Evolutionary conservation across 2,888 invertebrate species (phyloP).

Genomic region (Hartigia nigra): DNA sequence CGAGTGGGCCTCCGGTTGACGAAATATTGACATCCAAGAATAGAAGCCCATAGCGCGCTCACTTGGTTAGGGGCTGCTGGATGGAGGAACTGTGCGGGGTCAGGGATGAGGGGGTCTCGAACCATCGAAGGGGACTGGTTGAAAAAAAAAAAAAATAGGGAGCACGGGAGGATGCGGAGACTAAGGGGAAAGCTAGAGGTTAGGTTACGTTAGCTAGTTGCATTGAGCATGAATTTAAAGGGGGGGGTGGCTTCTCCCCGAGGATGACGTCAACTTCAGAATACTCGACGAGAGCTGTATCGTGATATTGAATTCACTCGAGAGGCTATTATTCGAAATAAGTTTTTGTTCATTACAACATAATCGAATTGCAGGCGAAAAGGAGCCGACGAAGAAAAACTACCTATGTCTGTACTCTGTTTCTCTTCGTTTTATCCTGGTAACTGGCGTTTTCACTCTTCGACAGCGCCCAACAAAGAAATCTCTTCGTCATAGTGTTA

Average conservation of each 20-base stretch:
- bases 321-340: slow-evolving; percentile 44
- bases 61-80: slow-evolving; percentile 29
- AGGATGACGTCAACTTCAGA: slow-evolving; percentile 42
- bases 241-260: slow-evolving; percentile 30
- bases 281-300: slow-evolving; percentile 13
- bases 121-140: slow-evolving; percentile 3
- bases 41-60: slow-evolving; percentile 55
- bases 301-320: slow-evolving; percentile 37
- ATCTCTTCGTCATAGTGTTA: not conserved
- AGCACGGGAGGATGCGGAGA: slow-evolving; percentile 65
- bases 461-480: not conserved
- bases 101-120: slow-evolving; percentile 11
- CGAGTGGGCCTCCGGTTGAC: slow-evolving; percentile 58
- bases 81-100: not conserved
- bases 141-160: slow-evolving; percentile 33
- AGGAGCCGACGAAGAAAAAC: not conserved
- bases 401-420: not conserved
- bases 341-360: slow-evolving; percentile 37
- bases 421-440: not conserved
- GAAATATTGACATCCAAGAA: slow-evolving; percentile 65
- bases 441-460: not conserved
- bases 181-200: slow-evolving; percentile 68
- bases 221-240: slow-evolving; percentile 43
- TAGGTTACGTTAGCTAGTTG: slow-evolving; percentile 46
- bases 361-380: not conserved